Percentiles rank a stretch among this genome's conserved stretches.
phyloP scores from a whole-genome alignment of 2,797 vertebrate species.

The Botia almorhae region DNA sequence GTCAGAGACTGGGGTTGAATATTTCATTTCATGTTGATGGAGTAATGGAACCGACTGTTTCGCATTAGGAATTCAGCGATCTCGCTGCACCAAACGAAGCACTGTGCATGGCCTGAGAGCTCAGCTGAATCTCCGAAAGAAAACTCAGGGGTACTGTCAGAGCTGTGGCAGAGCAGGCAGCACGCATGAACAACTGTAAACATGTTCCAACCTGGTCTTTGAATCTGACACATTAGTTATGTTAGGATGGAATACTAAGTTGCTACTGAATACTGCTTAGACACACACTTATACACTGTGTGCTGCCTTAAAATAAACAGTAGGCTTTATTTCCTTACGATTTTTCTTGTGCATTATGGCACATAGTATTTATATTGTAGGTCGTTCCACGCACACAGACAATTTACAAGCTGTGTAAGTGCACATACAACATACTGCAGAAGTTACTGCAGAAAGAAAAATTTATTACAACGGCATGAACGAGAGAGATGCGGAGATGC shows the following conservation, averaged over 20 bases:
- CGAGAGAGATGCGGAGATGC: too few species aligned
- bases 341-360: too few species aligned
- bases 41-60: conserved; percentile 65
- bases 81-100: conserved; percentile 71
- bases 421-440: conserved; percentile 13
- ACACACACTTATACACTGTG: too few species aligned
- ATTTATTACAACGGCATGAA: not conserved
- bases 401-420: conserved; percentile 61
- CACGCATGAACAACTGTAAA: not conserved
- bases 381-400: too few species aligned
- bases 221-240: not conserved
- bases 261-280: too few species aligned
- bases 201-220: not conserved
- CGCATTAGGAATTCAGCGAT: conserved; percentile 73
- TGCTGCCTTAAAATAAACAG: too few species aligned
- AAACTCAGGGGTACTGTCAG: not conserved
- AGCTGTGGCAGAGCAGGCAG: not conserved
- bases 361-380: too few species aligned
- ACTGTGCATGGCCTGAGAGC: conserved; percentile 62
- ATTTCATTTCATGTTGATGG: conserved; percentile 75
- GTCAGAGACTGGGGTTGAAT: conserved; percentile 75
- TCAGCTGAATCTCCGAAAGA: conserved; percentile 59
- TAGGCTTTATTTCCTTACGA: too few species aligned
- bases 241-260: too few species aligned
- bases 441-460: not conserved